phyloP scores from a whole-genome alignment of 2,797 vertebrate species.

The Decapterus maruadsi region DNA sequence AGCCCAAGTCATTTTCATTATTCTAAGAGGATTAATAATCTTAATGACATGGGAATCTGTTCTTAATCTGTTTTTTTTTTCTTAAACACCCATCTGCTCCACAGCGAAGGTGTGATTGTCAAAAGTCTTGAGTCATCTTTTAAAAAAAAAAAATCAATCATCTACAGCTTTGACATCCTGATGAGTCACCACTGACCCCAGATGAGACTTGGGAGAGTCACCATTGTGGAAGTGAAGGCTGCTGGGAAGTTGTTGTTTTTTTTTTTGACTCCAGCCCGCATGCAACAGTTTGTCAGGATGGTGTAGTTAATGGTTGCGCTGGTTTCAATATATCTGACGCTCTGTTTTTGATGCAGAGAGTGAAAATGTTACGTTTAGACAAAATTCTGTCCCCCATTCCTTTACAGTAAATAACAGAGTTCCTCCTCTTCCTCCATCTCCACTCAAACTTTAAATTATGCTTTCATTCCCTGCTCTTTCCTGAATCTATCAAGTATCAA shows the following conservation, averaged over 20 bases:
- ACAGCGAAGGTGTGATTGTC: neutral
- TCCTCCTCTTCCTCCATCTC: neutral
- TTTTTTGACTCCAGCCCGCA: slow-evolving; percentile 13
- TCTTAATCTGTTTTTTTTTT: neutral
- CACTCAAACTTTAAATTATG: slow-evolving; percentile 9
- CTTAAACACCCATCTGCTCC: slow-evolving; percentile 2
- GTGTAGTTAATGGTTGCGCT: neutral
- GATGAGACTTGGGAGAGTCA: neutral
- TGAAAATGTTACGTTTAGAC: neutral
- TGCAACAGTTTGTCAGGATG: slow-evolving; percentile 1
- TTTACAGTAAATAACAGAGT: neutral
- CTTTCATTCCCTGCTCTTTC: neutral
- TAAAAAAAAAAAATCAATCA: slow-evolving; percentile 11
- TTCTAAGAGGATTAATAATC: slow-evolving; percentile 37
- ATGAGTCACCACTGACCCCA: slow-evolving; percentile 57
- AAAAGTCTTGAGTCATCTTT: neutral
- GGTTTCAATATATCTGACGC: neutral
- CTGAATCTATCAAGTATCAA: slow-evolving; percentile 5
- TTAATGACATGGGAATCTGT: neutral
- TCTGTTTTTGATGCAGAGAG: slow-evolving; percentile 5
- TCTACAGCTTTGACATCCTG: slow-evolving; percentile 18
- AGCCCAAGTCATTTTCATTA: slow-evolving; percentile 35
- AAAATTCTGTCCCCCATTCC: neutral
- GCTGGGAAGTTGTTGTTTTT: neutral
- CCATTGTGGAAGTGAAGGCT: neutral